A percentile compares a stretch with the other conserved stretches of the same genome.
Evolutionary conservation across 2,797 vertebrate species (phyloP).

Genomic region (Rhincodon typus): DNA sequence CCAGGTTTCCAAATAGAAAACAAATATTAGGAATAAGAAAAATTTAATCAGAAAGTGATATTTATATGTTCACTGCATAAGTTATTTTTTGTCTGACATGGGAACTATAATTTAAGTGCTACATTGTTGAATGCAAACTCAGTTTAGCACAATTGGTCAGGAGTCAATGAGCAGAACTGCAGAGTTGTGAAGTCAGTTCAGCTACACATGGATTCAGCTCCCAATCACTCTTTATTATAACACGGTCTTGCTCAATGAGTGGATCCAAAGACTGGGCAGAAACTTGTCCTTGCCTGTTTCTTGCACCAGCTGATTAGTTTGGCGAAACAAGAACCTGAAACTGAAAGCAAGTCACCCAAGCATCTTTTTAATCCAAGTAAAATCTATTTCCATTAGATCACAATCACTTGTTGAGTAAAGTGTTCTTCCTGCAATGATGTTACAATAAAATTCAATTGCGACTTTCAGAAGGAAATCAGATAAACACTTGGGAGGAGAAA

Average conservation of each 20-base stretch:
- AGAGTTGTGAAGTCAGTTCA: too few species aligned
- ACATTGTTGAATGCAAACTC: neutral
- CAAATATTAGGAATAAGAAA: neutral
- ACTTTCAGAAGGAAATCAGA: neutral
- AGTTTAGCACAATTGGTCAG: neutral
- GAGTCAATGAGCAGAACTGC: too few species aligned
- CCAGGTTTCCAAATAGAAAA: neutral
- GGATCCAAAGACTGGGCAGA: neutral
- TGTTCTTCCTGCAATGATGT: neutral
- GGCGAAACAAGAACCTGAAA: neutral
- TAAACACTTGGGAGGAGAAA: too few species aligned
- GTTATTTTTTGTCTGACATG: neutral
- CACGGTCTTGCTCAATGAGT: neutral
- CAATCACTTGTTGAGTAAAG: too few species aligned
- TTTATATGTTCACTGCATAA: neutral
- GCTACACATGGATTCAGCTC: neutral
- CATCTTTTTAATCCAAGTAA: neutral
- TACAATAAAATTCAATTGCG: neutral
- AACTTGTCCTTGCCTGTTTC: neutral
- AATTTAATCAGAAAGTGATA: neutral
- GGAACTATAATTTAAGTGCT: neutral
- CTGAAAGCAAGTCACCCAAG: neutral
- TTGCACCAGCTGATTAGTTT: neutral
- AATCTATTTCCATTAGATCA: neutral
- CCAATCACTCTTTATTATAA: neutral